phyloP scores from a whole-genome alignment of 2,888 invertebrate species.

The Lasioglossum lativentre region DNA sequence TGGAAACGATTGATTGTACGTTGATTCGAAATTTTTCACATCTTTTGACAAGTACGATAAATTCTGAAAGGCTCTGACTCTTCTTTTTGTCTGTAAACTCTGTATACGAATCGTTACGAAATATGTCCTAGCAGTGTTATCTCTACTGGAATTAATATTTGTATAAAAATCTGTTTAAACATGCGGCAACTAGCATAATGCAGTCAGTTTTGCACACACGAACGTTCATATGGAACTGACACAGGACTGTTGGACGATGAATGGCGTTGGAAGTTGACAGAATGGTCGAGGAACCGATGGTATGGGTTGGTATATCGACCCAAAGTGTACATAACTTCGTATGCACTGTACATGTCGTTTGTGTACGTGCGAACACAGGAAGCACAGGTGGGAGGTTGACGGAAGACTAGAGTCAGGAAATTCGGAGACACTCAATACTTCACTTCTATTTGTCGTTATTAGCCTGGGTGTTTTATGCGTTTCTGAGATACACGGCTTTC shows the following conservation, averaged over 20 bases:
- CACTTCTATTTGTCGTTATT: constrained; percentile 30
- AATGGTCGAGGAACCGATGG: constrained; percentile 69
- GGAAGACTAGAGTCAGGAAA: constrained; percentile 33
- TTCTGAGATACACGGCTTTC: background rate
- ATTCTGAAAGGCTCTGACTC: no score
- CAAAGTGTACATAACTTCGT: constrained; percentile 56
- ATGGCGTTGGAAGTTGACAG: constrained; percentile 66
- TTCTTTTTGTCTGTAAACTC: no score
- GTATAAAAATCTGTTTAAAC: constrained; percentile 32
- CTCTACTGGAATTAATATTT: background rate
- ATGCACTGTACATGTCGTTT: constrained; percentile 34
- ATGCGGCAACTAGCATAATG: constrained; percentile 8
- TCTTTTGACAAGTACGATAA: no score
- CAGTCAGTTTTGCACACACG: constrained; percentile 36
- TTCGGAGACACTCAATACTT: constrained; percentile 24
- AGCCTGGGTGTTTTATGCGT: background rate
- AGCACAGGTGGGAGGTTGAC: constrained; percentile 35
- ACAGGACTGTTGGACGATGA: constrained; percentile 48
- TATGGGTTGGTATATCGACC: constrained; percentile 74
- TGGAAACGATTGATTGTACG: no score
- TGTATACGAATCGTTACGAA: no score
- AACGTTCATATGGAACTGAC: constrained; percentile 36
- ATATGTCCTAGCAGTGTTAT: no score
- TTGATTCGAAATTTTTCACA: no score
- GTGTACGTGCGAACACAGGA: constrained; percentile 38